Percentiles rank a stretch among this genome's conserved stretches.
phyloP scores from a whole-genome alignment of 1,140 invertebrate genomes.

The Trissolcus basalis region DNA sequence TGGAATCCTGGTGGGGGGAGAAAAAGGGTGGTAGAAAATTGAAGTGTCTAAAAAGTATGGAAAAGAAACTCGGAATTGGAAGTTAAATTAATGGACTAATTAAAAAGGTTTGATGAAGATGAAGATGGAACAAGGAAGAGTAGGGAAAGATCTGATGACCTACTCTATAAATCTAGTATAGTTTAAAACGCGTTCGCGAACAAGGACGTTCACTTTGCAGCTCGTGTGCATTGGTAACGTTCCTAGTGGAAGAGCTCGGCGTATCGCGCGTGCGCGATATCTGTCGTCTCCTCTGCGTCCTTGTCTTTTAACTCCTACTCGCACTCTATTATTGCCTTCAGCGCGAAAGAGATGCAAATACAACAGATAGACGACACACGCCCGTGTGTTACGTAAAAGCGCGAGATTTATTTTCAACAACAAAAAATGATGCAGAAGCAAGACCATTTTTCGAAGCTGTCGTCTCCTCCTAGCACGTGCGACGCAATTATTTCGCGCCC shows the following conservation, averaged over 20 bases:
- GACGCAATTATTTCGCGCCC: too few relatives aligned
- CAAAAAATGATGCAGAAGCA: constrained; percentile 39
- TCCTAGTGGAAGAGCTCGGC: constrained; percentile 41
- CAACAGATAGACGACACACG: constrained; percentile 47
- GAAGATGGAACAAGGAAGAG: constrained; percentile 16
- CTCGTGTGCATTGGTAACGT: constrained; percentile 33
- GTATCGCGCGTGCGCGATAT: constrained; percentile 30
- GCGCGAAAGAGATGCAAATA: constrained; percentile 38
- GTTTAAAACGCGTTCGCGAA: constrained; percentile 51
- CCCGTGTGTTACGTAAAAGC: constrained; percentile 46
- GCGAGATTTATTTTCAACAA: constrained; percentile 50
- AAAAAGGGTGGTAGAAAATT: too few relatives aligned
- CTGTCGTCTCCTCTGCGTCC: constrained; percentile 35
- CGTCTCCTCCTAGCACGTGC: background rate
- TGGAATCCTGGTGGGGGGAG: too few relatives aligned
- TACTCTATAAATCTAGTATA: constrained; percentile 57
- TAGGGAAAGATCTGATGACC: constrained; percentile 45
- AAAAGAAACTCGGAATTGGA: background rate
- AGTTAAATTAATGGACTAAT: constrained; percentile 5
- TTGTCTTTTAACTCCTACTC: constrained; percentile 55
- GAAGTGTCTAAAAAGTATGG: background rate
- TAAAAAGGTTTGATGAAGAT: constrained; percentile 7
- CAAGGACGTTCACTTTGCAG: constrained; percentile 51
- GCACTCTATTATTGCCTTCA: constrained; percentile 50
- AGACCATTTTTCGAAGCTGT: constrained; percentile 27